Conservation (phyloP, 1,140 invertebrate genomes). For the Eupristina koningsbergeri region DNA sequence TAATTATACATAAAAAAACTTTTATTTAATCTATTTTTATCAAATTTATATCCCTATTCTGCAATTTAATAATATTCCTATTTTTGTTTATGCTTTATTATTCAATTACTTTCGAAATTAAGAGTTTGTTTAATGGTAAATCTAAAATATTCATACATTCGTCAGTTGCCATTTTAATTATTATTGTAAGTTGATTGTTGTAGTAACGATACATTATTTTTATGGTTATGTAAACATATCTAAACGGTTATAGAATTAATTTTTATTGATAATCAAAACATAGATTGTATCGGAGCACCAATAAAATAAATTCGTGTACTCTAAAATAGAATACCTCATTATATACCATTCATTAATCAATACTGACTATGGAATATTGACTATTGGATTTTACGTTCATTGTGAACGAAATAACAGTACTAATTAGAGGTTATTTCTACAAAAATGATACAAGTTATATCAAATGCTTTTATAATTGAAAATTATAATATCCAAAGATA, state of each 20-base stretch:
- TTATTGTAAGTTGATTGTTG: not conserved
- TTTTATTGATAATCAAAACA: not conserved
- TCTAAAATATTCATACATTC: too few species aligned
- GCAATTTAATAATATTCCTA: not conserved
- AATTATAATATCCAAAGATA: not conserved
- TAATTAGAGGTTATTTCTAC: not conserved
- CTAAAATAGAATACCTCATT: not conserved
- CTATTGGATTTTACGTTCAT: not conserved
- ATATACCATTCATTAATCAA: constrained; percentile 1
- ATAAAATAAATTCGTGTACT: not conserved
- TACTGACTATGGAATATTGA: not conserved
- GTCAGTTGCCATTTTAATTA: too few species aligned
- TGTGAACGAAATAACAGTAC: not conserved
- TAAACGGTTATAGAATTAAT: not conserved
- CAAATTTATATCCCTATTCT: not conserved
- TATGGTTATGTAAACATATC: not conserved
- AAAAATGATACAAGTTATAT: not conserved
- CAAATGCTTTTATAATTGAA: not conserved
- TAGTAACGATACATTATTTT: not conserved
- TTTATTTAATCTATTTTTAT: not conserved
- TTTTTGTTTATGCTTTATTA: not conserved
- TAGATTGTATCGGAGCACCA: not conserved
- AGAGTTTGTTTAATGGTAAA: not conserved
- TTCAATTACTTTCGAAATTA: not conserved
- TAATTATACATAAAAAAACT: too few species aligned